Base-by-base conservation (phyloP, 2,797 vertebrate genomes). In the Podargus strigoides region DNA sequence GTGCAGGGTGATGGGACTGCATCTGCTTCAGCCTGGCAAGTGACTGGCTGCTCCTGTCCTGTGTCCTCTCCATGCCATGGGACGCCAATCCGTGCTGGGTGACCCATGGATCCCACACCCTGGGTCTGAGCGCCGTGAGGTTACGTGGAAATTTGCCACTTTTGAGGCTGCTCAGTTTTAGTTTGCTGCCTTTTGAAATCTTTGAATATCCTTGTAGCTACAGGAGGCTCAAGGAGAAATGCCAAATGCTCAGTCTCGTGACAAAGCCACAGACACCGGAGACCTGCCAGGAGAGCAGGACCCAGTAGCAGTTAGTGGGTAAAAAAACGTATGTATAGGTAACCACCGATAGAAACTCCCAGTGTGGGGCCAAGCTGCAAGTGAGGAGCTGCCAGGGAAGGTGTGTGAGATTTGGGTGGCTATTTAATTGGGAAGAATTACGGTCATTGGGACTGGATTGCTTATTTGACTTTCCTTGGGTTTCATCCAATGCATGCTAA, bases 381-480 rank as follows among this genome's bases (percentile, higher is more conserved):
- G 55, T 2, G 22, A 84, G 49, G 42, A 76, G 47, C 46, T 94
- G 77, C 75, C 64, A 94, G 63, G 26, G 36, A 76, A 76, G 11
- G 73, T 53, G 53, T 47, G 55, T 55, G 50, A 88, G 53, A 72
- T 52, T 44, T 60, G 55, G 11, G 80, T 68, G 56, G 34, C 37
- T 91, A 16, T 94, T 85, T 87, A 47, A 62, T 20, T 42, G 68
- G 47, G 72, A 60, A 74, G 78, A 85, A 85, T 77, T 85, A 93
- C 16, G 76, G 32, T 72, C 46, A 19, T 8, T 41, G 17, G 37
- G 49, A 75, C 68, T 7, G 6, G 62, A 53, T 67, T 2, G 2
- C 34, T 84, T 89, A 26, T 89, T 91, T 94, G 58, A 75, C 58
- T 95, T 92, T 81, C 47, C 39, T 75, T 73, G 69, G 28, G 32